Percentiles rank a stretch among this genome's conserved stretches.
Evolutionary conservation across 2,797 vertebrate genomes (phyloP).

Genomic region (Artibeus lituratus): DNA sequence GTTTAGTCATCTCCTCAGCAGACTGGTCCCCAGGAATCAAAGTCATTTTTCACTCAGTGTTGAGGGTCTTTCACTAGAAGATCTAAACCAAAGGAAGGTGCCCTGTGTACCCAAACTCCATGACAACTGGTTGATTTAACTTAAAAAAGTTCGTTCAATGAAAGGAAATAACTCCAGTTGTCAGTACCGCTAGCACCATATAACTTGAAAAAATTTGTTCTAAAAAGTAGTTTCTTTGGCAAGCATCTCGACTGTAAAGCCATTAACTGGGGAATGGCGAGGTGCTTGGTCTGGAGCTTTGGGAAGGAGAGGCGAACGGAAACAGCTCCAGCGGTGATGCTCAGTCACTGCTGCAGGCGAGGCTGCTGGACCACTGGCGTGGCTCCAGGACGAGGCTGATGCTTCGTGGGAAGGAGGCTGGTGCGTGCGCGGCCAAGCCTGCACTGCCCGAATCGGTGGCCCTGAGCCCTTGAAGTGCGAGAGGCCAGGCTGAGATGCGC

Average conservation of each 20-base stretch:
- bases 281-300: neutral
- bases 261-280: neutral
- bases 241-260: neutral
- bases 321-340: neutral
- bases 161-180: neutral
- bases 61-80: neutral
- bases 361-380: too few species aligned
- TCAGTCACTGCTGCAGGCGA: neutral
- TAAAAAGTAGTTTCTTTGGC: neutral
- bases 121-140: neutral
- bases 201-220: neutral
- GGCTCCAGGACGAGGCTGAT: neutral
- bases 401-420: neutral
- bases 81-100: neutral
- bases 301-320: neutral
- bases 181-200: neutral
- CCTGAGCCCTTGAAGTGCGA: neutral
- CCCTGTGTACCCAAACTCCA: neutral
- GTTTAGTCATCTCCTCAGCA: neutral
- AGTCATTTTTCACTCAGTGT: neutral
- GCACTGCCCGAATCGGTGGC: neutral
- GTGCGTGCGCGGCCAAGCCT: rapidly evolving
- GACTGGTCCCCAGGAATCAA: neutral
- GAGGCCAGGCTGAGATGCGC: neutral
- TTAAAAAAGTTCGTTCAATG: neutral